Evolutionary conservation across 2,888 invertebrate genomes (phyloP), one percentile per base, ranked within the genome.

Genomic region (Galeopsomyia nigrocyanea): DNA sequence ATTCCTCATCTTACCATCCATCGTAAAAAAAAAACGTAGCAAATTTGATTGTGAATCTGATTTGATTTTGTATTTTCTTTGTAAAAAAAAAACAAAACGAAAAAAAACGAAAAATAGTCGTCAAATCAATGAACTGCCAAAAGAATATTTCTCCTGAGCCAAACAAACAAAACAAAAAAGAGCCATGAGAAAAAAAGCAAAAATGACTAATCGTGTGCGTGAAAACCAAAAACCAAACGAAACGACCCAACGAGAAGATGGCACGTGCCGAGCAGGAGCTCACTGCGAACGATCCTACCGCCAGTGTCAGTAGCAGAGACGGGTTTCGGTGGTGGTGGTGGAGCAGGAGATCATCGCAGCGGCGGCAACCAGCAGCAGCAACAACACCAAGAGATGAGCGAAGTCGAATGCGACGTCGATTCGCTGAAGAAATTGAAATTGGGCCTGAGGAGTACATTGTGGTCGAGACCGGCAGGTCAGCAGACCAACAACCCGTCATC

Each of bases 381-480:
- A 22, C 50, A 65, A 19, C 63, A 67, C 26, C 71, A 60, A 68
- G 92, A 92, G 84, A 87, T 92, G 79, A 90, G 91, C 80, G 92
- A 92, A 82, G 91, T 91, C 68, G 92, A 92, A 83, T 92, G 92
- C 86, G 92, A 92, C 88, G 91, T 92, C 85, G 92, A 93, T 82
- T 92, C 92, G 72, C 86, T 93, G 79, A 92, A 92, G 86, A 93
- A 92, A 83, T 87, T 92, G 76, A 92, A 92, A 85, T 87, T 92
- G 77, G 92, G 92, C 47, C 88, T 92, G 81, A 88, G 92, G 75
- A 92, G 92, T 71, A 91, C 92, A 71, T 87, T 93, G 31, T 93
- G 92, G 92, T 91, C 92, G 47, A 88, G 92, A 77, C 92, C 92
- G 78, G 87, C 68, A n/a, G 70, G 60, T 16, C 75, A 75, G 22